A percentile compares a stretch with the other conserved stretches of the same genome.
phyloP scores from a whole-genome alignment of 1,140 invertebrate species.

The Drosophila subpulchrella region DNA sequence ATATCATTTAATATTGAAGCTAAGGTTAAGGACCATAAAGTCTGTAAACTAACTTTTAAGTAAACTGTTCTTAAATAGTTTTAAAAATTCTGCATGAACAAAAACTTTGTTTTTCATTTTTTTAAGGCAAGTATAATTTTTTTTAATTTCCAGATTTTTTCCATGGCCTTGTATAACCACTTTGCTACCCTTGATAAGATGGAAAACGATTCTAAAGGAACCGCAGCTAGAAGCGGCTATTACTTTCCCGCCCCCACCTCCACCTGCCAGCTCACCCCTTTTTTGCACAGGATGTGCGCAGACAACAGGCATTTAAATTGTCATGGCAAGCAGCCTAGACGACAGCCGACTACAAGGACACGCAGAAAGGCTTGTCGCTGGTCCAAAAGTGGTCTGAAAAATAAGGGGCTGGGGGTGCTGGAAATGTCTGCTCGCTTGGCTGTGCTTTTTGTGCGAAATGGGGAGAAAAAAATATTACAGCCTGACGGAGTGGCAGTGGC shows the following conservation, averaged over 20 bases:
- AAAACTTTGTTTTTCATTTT: too few relatives aligned
- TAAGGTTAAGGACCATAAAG: too few relatives aligned
- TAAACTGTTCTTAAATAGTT: too few relatives aligned
- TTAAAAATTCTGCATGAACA: too few relatives aligned
- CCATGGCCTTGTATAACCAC: background rate
- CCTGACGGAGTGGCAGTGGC: conserved; percentile 19
- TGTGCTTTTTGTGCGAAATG: conserved; percentile 56
- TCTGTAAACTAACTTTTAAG: too few relatives aligned
- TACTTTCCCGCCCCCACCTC: conserved; percentile 49
- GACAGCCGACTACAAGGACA: conserved; percentile 49
- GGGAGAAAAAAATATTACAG: conserved; percentile 47
- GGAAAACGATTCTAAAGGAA: conserved; percentile 41
- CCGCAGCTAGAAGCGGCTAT: conserved; percentile 67
- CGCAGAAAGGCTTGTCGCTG: conserved; percentile 55
- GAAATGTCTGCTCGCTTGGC: conserved; percentile 5
- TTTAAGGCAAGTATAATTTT: background rate
- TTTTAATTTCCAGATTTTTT: background rate
- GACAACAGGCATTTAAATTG: conserved; percentile 78
- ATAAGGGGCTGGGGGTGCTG: background rate
- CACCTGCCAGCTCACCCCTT: conserved; percentile 9
- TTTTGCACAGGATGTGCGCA: conserved; percentile 22
- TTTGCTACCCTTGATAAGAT: conserved; percentile 17
- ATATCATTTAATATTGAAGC: too few relatives aligned
- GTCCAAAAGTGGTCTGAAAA: conserved; percentile 5
- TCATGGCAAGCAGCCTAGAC: conserved; percentile 62